Evolutionary conservation across 2,113 vertebrate species (phyloP).

Genomic region (Rhagologus leucostigma): DNA sequence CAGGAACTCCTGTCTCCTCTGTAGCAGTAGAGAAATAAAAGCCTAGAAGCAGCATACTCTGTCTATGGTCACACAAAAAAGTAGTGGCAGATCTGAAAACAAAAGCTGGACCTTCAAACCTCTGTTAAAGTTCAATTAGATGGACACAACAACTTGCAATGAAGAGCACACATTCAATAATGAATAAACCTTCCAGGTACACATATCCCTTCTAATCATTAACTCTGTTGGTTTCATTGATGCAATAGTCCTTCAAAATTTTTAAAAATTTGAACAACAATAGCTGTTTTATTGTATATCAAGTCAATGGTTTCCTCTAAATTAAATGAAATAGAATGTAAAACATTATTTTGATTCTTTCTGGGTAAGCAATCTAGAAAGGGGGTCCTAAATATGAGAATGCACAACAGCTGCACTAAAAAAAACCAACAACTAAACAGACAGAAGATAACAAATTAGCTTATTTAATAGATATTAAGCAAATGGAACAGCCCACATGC

Average conservation of each 20-base stretch:
- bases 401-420: fast-evolving
- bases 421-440: neutral
- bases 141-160: neutral
- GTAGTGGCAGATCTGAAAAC: neutral
- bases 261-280: neutral
- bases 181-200: neutral
- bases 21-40: neutral
- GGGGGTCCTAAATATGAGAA: fast-evolving
- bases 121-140: neutral
- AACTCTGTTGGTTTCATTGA: neutral
- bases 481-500: fast-evolving
- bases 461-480: neutral
- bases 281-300: neutral
- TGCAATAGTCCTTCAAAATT: fast-evolving
- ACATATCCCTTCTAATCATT: neutral
- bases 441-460: neutral
- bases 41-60: neutral
- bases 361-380: neutral
- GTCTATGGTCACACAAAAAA: neutral
- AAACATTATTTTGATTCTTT: neutral
- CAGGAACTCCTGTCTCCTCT: neutral
- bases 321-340: neutral
- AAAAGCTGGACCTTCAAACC: neutral
- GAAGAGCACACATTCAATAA: neutral
- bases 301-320: neutral